Evolutionary conservation across 2,888 invertebrate genomes (phyloP), one percentile per base, ranked within the genome.

Genomic region (Archips xylosteana): DNA sequence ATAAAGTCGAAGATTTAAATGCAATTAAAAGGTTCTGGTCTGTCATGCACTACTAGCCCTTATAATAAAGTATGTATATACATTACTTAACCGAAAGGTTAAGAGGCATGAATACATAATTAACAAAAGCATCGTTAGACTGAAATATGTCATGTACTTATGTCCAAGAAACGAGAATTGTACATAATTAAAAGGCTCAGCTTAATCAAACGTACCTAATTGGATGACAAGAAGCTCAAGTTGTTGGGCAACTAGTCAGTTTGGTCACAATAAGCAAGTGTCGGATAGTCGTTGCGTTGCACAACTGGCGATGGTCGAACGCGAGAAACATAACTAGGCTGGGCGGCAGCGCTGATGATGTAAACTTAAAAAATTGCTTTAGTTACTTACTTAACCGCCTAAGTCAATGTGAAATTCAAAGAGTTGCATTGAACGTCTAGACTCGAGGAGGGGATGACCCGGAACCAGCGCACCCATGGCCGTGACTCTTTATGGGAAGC

Each of bases 341-440:
- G 92, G 90, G 88, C 89, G 87, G 89, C 88, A 85, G 84, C 81
- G 85, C 80, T 86, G 92, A 85, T 94, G 94, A 94, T 90, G 94
- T 94, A 94, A 94, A 94, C 91, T 90, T 89, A 92, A 94, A 94
- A 94, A 94, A 94, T 92, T 94, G 92, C 92, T 91, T 92, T 92
- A 92, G 85, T 92, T 91, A 92, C 91, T 92, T 92, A 92, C 92
- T 92, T 92, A 92, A 92, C 91, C 87, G 80, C 86, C 82, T 82
- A 86, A 83, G 87, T 87, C 86, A 87, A 91, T 91, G 91, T 91
- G 91, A 90, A 92, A 92, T 89, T 89, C 81, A 85, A 85, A 82
- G 80, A 86, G 85, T 90, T 89, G 86, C 87, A 89, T 84, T 85
- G 86, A 80, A 80, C 80, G 87, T 85, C 86, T 90, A 87, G 86